A percentile compares a stretch with the other conserved stretches of the same genome.
Conservation (phyloP, 2,113 vertebrate genomes). For the Scalopus aquaticus region DNA sequence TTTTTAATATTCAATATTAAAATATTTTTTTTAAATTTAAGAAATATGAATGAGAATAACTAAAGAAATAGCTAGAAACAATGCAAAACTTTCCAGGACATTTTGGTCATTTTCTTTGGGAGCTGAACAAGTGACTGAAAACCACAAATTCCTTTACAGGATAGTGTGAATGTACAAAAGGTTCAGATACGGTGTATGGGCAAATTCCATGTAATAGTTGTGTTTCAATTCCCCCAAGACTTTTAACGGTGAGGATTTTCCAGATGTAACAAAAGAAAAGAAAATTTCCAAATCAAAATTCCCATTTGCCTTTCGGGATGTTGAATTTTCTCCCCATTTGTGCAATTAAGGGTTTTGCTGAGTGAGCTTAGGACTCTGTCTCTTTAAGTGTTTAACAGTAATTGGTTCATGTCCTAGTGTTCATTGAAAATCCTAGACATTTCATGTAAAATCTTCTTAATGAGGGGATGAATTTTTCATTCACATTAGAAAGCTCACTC, state of each 20-base stretch:
- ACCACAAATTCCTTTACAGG: not conserved
- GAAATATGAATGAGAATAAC: too few species aligned
- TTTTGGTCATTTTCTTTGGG: constrained; percentile 4
- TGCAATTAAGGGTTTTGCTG: constrained; percentile 84
- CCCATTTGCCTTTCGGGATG: constrained; percentile 80
- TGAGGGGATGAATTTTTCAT: constrained; percentile 98
- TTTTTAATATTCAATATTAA: too few species aligned
- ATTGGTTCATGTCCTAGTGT: constrained; percentile 92
- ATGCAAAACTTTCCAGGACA: not conserved
- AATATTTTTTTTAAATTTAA: not conserved
- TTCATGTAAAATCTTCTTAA: constrained; percentile 94
- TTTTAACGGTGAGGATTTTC: constrained; percentile 59
- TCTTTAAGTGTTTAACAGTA: constrained; percentile 93
- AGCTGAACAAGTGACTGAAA: not conserved
- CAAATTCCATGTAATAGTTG: not conserved
- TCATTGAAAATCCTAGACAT: constrained; percentile 93
- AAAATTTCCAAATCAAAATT: constrained; percentile 78
- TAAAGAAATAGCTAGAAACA: not conserved
- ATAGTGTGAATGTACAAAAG: rapidly evolving
- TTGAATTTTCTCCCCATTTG: constrained; percentile 77
- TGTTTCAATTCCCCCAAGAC: constrained; percentile 27
- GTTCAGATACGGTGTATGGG: not conserved
- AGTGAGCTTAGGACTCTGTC: constrained; percentile 85
- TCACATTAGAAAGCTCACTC: constrained; percentile 91
- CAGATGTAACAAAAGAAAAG: constrained; percentile 36